Evolutionary conservation across 2,888 invertebrate genomes (phyloP).

Genomic region (Clepsis dumicolana): DNA sequence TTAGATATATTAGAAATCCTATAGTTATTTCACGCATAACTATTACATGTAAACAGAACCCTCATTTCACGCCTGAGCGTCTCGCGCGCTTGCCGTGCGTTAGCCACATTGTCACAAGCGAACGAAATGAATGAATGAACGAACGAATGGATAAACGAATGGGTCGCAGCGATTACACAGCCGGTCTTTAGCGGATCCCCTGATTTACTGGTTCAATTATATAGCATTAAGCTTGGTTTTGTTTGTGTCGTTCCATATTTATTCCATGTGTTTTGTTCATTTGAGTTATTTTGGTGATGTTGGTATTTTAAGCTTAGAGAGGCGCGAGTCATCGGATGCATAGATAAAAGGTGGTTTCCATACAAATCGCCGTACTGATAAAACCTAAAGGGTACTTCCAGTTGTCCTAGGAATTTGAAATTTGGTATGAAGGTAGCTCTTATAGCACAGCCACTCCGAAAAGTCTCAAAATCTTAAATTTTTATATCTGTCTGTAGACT

Average conservation of each 20-base stretch:
- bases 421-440: too few relatives aligned
- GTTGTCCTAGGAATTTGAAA: too few relatives aligned
- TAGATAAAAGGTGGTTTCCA: too few relatives aligned
- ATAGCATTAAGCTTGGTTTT: conserved; percentile 18
- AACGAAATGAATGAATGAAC: conserved; percentile 27
- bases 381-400: too few relatives aligned
- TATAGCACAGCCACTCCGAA: too few relatives aligned
- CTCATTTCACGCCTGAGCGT: conserved; percentile 1
- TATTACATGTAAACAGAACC: conserved; percentile 15
- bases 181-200: conserved; percentile 23
- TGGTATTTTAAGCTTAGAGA: too few relatives aligned
- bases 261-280: conserved; percentile 1
- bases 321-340: too few relatives aligned
- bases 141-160: conserved; percentile 33
- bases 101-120: conserved; percentile 28
- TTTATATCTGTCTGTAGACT: too few relatives aligned
- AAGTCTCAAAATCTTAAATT: too few relatives aligned
- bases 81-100: conserved; percentile 6
- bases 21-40: too few relatives aligned
- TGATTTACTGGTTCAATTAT: conserved; percentile 21
- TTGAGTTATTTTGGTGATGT: neutral
- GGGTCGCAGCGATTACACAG: conserved; percentile 31
- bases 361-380: too few relatives aligned
- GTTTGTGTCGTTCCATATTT: conserved; percentile 1
- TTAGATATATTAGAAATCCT: too few relatives aligned